phyloP scores from a whole-genome alignment of 2,797 vertebrate genomes.

The Myotis vivesi region DNA sequence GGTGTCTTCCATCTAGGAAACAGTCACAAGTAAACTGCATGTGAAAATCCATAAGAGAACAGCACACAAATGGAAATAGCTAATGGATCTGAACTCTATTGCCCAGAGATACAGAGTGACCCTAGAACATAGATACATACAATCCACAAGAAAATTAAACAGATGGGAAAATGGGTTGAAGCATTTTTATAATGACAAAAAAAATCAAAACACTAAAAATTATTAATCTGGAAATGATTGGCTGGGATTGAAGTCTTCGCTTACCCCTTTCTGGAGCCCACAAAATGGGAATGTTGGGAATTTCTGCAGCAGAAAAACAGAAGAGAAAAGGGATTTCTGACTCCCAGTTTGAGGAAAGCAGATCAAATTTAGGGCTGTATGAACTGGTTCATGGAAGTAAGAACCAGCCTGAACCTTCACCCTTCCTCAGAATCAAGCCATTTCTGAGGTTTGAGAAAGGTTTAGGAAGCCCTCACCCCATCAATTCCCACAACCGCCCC shows the following conservation, averaged over 20 bases:
- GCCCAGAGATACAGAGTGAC: conserved; percentile 81
- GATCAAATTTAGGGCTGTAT: conserved; percentile 85
- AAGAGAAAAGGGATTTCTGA: conserved; percentile 91
- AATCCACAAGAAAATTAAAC: conserved; percentile 87
- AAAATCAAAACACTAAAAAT: conserved; percentile 85
- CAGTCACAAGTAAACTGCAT: conserved; percentile 76
- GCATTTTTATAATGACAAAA: conserved; percentile 84
- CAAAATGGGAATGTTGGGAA: conserved; percentile 90
- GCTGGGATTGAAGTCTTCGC: conserved; percentile 89
- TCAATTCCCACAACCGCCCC: conserved; percentile 81
- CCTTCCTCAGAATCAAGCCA: conserved; percentile 82
- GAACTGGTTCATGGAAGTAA: conserved; percentile 82
- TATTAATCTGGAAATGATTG: conserved; percentile 87
- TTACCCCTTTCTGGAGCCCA: conserved; percentile 91
- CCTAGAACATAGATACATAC: conserved; percentile 85
- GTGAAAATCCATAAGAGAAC: conserved; percentile 84
- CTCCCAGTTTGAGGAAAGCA: conserved; percentile 88
- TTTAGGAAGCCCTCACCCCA: conserved; percentile 83
- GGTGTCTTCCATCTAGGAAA: conserved; percentile 80
- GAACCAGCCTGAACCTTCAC: conserved; percentile 84
- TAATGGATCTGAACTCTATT: conserved; percentile 84
- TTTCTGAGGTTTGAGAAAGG: conserved; percentile 83
- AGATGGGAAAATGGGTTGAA: conserved; percentile 84
- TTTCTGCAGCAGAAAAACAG: conserved; percentile 91
- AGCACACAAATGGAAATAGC: conserved; percentile 86